phyloP scores from a whole-genome alignment of 2,113 vertebrate genomes.

The Desmodus rotundus region DNA sequence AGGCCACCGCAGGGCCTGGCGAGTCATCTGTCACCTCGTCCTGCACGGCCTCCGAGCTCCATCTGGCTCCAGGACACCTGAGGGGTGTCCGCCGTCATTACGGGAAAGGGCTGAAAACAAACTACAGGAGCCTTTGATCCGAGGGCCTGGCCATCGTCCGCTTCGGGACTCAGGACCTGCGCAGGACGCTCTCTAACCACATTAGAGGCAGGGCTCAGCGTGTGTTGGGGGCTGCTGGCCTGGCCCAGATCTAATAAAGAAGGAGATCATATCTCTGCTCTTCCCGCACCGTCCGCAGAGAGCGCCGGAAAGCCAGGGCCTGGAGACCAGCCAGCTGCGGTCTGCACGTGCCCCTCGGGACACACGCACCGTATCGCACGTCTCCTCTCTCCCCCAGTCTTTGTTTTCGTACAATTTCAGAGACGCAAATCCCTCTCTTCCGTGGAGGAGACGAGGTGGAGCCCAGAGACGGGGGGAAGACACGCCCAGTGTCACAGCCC shows the following conservation, averaged over 20 bases:
- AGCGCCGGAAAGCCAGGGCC: too few relatives aligned
- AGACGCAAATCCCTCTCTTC: not conserved
- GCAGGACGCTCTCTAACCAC: too few relatives aligned
- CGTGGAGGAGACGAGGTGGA: not conserved
- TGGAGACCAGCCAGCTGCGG: too few relatives aligned
- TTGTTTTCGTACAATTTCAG: not conserved
- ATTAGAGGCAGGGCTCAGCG: slow-evolving; percentile 8
- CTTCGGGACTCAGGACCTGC: too few relatives aligned
- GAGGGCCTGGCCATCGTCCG: not conserved
- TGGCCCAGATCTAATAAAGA: slow-evolving; percentile 34
- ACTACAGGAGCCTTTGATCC: slow-evolving; percentile 43
- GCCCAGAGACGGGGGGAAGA: not conserved
- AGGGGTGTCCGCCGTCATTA: slow-evolving; percentile 40
- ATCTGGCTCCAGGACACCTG: not conserved
- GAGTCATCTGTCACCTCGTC: not conserved
- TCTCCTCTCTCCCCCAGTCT: not conserved
- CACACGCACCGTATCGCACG: not conserved
- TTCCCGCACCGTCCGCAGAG: too few relatives aligned
- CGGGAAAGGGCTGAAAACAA: not conserved
- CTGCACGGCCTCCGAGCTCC: not conserved
- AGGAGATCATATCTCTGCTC: not conserved
- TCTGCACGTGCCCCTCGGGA: not conserved
- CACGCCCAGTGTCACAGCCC: not conserved
- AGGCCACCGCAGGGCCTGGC: not conserved
- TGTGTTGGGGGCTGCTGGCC: not conserved